Base-by-base conservation (phyloP, 2,113 vertebrate genomes). In the Coptodon bakossiorum region DNA sequence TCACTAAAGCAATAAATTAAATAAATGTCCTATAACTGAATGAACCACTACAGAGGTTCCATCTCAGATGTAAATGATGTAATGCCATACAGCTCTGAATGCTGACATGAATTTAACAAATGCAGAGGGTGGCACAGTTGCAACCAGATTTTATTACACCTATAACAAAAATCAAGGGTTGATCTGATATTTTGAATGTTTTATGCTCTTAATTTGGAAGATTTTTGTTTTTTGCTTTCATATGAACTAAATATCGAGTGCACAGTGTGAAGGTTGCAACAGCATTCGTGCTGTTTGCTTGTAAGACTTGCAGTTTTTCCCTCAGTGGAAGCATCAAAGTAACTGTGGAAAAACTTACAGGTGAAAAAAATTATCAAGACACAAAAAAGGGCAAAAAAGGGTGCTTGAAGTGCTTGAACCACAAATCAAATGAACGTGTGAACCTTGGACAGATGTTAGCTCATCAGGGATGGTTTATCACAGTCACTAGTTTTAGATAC, bases 311-410 rank as follows among this genome's bases (percentile, higher is more conserved):
- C 16, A 78, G 43, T 50, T 48, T 76, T 48, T 76, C 3, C 11
- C 24, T 48, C 43, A 31, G 43, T 7, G 40, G 0, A 48, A 11
- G 40, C 40, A 27, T 13, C 38, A 11, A 24, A 13, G 36, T 24
- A 24, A 16, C 66, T 0, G 66, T 71, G 66, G 12, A 43, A 43
- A 6, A 8, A 1, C 2, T 0, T 9, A 43, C 12, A 43, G 7
- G 38, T 24, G 13, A 17, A 10, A 73, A 73, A 27, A 43, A 17
- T 45, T 1, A 40, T 0, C 22, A 9, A 6, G 22, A 27, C 2
- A 16, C 66, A 27, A 45, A 45, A 22, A 45, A 43, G 13, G 7
- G 2, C 6, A 73, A 6, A 40, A 40, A 45, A 22, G 13, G 7
- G 0, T 31, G 56, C 56, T 0, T 63, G 59, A 45, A 50, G 24